phyloP scores from a whole-genome alignment of 2,113 vertebrate species.

The Asarcornis scutulata region DNA sequence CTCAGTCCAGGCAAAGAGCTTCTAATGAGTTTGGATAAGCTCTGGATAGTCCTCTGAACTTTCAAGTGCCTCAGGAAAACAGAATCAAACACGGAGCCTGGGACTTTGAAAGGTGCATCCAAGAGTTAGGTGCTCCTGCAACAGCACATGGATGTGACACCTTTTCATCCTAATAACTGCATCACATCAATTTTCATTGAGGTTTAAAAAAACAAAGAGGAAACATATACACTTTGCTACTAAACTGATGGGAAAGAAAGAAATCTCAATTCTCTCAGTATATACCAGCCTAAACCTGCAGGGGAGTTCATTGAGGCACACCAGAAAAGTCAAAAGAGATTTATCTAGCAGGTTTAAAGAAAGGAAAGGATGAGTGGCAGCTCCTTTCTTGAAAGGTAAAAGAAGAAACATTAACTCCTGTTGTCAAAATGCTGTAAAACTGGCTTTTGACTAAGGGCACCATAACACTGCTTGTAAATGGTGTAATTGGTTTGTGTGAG shows the following conservation, averaged over 20 bases:
- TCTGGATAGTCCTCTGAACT: constrained; percentile 21
- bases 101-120: neutral
- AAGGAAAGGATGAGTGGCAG: constrained; percentile 35
- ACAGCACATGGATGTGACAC: neutral
- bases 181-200: neutral
- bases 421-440: constrained; percentile 70
- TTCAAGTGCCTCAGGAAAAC: neutral
- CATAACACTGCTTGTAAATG: constrained; percentile 55
- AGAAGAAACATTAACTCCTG: constrained; percentile 62
- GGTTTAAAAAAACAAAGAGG: neutral
- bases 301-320: neutral
- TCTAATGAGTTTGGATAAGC: constrained; percentile 42
- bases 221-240: neutral
- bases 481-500: constrained; percentile 57
- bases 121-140: neutral
- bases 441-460: constrained; percentile 60
- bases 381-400: constrained; percentile 34
- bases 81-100: neutral
- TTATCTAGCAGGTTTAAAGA: constrained; percentile 25
- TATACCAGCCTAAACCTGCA: constrained; percentile 56
- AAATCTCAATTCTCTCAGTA: constrained; percentile 1
- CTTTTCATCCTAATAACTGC: neutral
- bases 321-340: neutral
- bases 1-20: constrained; percentile 11
- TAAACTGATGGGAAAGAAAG: constrained; percentile 19